Base-by-base conservation (phyloP, 2,797 vertebrate species). In the Halcyon leucocephala region DNA sequence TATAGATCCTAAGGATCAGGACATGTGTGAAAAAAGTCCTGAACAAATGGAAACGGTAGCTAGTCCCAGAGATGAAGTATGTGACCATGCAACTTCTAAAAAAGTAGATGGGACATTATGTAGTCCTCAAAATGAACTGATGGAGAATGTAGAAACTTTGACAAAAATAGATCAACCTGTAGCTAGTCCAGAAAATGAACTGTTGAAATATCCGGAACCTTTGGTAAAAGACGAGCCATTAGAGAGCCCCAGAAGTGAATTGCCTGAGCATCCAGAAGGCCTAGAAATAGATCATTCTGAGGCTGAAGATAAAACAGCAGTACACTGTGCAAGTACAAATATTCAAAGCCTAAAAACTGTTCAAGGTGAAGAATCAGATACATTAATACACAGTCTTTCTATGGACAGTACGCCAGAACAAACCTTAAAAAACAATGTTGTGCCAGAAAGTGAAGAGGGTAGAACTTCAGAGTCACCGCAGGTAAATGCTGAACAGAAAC, bases 291-390 rank as follows among this genome's bases (percentile, higher is more conserved):
- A 67, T 46, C 28, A 74, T 81, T 80, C 54, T 49, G 58, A 95
- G 86, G 85, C 80, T 92, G 70, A 93, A 80, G 80, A 89, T 92
- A 79, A 91, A 93, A 46, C 58, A 84, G 33, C 52, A 91, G 26
- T 52, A 91, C 49, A 35, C 6, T 65, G 22, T 96, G 57, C 62
- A 73, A 87, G 48, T 96, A 65, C 67, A 78, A 81, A 76, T 52
- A 88, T 10, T 85, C 76, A 94, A 82, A 90, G 60, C 70, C 49
- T 74, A 2, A 52, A n/a, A 86, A 77, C 29, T 62, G 18, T 70
- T 94, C 89, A 97, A 70, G 93, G 84, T 2, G 57, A 93, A 94
- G 94, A 97, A 92, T 78, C 82, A 74, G 95, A 66, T 90, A 49
- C 39, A 48, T 79, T 94, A 81, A 81, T 93, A 58, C 60, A 60